These are phyloP conservation scores for Polia nebulosa DNA, from an alignment of 2,888 invertebrate genomes.

Conservation along the genomic window DNA sequence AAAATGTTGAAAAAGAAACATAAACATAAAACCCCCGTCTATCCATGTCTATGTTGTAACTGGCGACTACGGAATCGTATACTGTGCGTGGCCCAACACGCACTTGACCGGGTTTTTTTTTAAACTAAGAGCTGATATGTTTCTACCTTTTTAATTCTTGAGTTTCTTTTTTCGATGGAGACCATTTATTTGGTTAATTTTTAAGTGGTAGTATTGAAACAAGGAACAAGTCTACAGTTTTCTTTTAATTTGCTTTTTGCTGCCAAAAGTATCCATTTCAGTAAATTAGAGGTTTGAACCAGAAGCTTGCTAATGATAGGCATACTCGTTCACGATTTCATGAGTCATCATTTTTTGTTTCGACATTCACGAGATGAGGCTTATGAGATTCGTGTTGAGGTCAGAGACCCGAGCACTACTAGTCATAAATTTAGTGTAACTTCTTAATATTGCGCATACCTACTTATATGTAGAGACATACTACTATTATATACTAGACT, in stretches of 20 bases:
- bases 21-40: no score
- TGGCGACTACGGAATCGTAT: no score
- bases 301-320: slow-evolving; percentile 53
- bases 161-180: no score
- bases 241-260: background rate
- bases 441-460: no score
- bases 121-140: no score
- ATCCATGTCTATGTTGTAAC: no score
- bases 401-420: slow-evolving; percentile 40
- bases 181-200: background rate
- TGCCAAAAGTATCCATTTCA: slow-evolving; percentile 38
- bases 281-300: slow-evolving; percentile 44
- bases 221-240: slow-evolving; percentile 7
- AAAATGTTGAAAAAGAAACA: no score
- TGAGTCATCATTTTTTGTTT: slow-evolving; percentile 55
- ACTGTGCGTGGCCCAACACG: no score
- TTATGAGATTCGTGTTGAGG: slow-evolving; percentile 52
- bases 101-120: no score
- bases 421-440: slow-evolving; percentile 3
- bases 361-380: slow-evolving; percentile 43
- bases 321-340: slow-evolving; percentile 42
- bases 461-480: no score
- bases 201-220: background rate
- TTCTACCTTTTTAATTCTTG: no score
- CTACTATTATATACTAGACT: no score